Evolutionary conservation across 2,888 invertebrate genomes (phyloP).

Genomic region (Rhagium mordax): DNA sequence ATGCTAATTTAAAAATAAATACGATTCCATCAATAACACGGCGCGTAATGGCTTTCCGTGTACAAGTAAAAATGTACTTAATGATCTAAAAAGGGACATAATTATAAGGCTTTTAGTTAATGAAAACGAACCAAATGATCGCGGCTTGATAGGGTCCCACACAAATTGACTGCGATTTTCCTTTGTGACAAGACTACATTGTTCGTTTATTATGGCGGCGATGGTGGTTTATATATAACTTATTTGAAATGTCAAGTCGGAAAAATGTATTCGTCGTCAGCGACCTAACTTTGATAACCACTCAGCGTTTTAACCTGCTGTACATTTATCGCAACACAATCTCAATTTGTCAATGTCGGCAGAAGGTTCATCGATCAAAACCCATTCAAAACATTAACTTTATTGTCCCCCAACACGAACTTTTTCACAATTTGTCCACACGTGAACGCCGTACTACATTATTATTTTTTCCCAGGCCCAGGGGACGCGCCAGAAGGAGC

Average conservation of each 20-base stretch:
- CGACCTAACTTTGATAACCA: conserved; percentile 18
- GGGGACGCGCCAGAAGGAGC: not conserved
- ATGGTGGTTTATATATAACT: conserved; percentile 5
- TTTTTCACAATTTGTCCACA: conserved; percentile 21
- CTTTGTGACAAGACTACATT: conserved; percentile 1
- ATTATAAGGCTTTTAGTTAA: conserved; percentile 30
- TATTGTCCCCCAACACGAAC: conserved; percentile 28
- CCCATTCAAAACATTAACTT: conserved; percentile 18
- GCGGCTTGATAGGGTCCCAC: not conserved
- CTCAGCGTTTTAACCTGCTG: conserved; percentile 22
- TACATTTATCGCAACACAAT: conserved; percentile 26
- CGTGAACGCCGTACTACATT: not conserved
- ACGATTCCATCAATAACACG: not conserved
- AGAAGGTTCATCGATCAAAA: conserved; percentile 27
- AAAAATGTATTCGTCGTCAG: conserved; percentile 23
- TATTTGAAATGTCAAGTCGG: conserved; percentile 8
- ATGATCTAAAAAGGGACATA: conserved; percentile 1
- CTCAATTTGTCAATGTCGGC: conserved; percentile 27
- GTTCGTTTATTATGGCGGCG: not conserved
- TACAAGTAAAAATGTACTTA: conserved; percentile 12
- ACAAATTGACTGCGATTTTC: conserved; percentile 31
- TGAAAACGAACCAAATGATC: conserved; percentile 23
- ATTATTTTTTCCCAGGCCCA: not conserved
- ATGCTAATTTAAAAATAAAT: not conserved
- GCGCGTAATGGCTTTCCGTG: not conserved